Conservation (phyloP, 2,888 invertebrate genomes). For the Piscicola geometra region DNA sequence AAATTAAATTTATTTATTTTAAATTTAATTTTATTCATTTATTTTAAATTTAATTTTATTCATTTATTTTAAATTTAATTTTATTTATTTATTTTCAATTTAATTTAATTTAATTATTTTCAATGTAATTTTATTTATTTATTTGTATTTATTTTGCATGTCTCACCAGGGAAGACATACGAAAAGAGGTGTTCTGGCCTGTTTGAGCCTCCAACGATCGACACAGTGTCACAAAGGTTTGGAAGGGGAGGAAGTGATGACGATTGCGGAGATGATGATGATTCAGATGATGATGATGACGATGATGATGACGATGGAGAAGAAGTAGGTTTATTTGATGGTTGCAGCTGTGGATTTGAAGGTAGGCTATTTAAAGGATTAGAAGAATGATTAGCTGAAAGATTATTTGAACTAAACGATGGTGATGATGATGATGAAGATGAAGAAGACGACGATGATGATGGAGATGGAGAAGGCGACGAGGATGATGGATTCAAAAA, state of each 20-base stretch:
- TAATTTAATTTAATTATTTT: too few relatives aligned
- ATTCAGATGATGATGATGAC: background rate
- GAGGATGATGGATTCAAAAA: too few relatives aligned
- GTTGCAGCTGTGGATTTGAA: background rate
- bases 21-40: too few relatives aligned
- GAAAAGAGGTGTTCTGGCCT: constrained; percentile 61
- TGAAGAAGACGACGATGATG: background rate
- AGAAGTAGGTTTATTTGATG: background rate
- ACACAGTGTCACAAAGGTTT: constrained; percentile 37
- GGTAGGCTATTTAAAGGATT: too few relatives aligned
- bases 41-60: too few relatives aligned
- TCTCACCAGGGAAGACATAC: constrained; percentile 74
- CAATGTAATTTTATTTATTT: too few relatives aligned
- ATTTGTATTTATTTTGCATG: too few relatives aligned
- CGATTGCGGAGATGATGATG: constrained; percentile 23
- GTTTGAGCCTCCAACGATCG: constrained; percentile 46
- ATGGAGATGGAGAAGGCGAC: background rate
- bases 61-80: too few relatives aligned
- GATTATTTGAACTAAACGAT: too few relatives aligned
- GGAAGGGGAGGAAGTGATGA: background rate
- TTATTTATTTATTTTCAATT: too few relatives aligned
- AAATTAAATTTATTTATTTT: background rate
- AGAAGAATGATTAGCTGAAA: too few relatives aligned
- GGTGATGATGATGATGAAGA: background rate
- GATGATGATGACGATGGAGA: background rate